Evolutionary conservation across 2,888 invertebrate species (phyloP), one percentile per base, ranked within the genome.

Genomic region (Macrosoma leucophasiata): DNA sequence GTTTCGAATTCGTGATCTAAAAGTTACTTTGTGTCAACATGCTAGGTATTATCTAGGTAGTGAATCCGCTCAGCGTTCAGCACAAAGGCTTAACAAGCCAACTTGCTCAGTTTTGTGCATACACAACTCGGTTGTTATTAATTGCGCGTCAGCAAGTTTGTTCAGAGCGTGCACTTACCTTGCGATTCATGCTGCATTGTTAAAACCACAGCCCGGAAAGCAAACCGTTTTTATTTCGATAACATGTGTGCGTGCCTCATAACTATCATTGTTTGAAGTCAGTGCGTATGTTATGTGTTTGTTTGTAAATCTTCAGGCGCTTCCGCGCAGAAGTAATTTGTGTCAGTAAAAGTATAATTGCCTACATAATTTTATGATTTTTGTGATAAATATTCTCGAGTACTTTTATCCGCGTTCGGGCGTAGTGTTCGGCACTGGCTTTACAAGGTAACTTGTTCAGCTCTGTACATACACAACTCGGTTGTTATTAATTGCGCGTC

Each of bases 61-160:
- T 46, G 35, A 50, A 45, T 20, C 30, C 23, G 19, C 40, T 43
- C 50, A 43, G 50, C 42, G 41, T 46, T 55, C 58, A 63, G 62
- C 61, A 65, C 55, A 67, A 69, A 62, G 57, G 63, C 60, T 62
- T 67, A 68, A 70, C 65, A 66, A 68, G 64, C 61, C 61, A 72
- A 67, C 62, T 69, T 66, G 61, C 59, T 58, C 60, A 58, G 62
- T 62, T 64, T 57, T 58, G 58, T 58, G 58, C 57, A 58, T 56
- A 59, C 62, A 67, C 48, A 61, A 55, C 50, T 50, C 37, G 43
- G 46, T 52, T 52, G 62, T 68, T 74, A 73, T 72, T 73, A 69
- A 75, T 70, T 54, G 60, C 50, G 51, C 58, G 59, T 61, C 59
- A 58, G 65, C 63, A 56, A 64, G 62, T 61, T 60, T 55, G 41